Percentiles rank a stretch among this genome's conserved stretches.
These are phyloP conservation scores for Graptemys geographica DNA, from an alignment of 2,797 vertebrate species.

Conservation along the genomic window DNA sequence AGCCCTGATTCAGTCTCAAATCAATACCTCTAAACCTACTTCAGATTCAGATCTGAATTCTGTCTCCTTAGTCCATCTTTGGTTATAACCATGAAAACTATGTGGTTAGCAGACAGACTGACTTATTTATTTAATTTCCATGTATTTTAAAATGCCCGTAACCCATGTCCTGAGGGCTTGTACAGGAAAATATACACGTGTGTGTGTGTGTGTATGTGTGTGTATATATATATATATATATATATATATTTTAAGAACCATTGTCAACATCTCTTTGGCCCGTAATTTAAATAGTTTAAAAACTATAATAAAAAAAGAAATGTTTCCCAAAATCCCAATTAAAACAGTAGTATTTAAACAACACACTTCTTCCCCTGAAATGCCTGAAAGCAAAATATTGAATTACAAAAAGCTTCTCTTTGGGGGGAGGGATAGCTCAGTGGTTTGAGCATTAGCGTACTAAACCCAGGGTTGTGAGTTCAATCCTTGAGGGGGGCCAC, in stretches of 20 bases:
- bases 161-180: background rate
- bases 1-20: background rate
- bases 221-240: background rate
- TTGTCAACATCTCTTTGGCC: background rate
- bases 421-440: too few relatives aligned
- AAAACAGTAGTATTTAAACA: constrained; percentile 19
- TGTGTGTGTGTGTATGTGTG: too few relatives aligned
- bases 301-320: background rate
- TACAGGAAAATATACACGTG: background rate
- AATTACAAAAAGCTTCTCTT: background rate
- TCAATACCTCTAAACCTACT: background rate
- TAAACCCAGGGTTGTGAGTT: too few relatives aligned
- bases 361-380: constrained; percentile 35
- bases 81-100: background rate
- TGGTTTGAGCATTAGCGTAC: too few relatives aligned
- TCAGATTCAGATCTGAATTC: background rate
- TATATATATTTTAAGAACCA: fast-evolving
- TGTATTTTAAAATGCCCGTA: background rate
- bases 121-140: background rate
- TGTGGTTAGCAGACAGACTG: background rate
- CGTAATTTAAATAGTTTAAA: background rate
- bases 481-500: too few relatives aligned
- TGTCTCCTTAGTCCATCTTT: background rate
- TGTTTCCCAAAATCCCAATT: background rate
- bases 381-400: constrained; percentile 8